phyloP scores from a whole-genome alignment of 2,113 vertebrate species.

The Psettodes erumei region DNA sequence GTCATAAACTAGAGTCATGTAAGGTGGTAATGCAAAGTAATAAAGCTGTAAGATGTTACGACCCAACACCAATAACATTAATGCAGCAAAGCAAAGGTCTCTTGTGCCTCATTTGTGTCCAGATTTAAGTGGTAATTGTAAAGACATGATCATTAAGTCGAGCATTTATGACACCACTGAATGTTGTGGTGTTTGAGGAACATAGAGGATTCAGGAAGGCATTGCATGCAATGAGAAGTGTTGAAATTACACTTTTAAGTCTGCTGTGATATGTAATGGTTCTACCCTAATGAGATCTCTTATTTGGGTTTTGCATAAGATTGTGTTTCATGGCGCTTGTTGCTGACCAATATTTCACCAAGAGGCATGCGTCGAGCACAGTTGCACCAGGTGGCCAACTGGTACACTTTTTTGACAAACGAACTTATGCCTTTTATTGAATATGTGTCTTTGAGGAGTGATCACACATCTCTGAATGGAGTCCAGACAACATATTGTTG shows the following conservation, averaged over 20 bases:
- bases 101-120: conserved; percentile 42
- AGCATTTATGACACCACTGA: not conserved
- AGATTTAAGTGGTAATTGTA: conserved; percentile 29
- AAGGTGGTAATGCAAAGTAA: conserved; percentile 51
- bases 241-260: not conserved
- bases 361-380: too few relatives aligned
- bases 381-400: too few relatives aligned
- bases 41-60: conserved; percentile 48
- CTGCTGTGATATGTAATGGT: not conserved
- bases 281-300: not conserved
- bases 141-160: conserved; percentile 33
- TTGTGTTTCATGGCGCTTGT: not conserved
- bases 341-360: not conserved
- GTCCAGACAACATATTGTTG: not conserved
- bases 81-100: conserved; percentile 44
- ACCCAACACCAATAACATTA: conserved; percentile 41
- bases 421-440: not conserved
- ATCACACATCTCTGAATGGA: not conserved
- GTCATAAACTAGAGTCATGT: conserved; percentile 47
- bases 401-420: too few relatives aligned
- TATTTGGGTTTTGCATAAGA: not conserved
- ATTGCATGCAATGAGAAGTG: too few relatives aligned
- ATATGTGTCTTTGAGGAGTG: not conserved
- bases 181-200: not conserved
- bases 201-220: not conserved